phyloP scores from a whole-genome alignment of 2,797 vertebrate genomes.

The Myiotriccus ornatus region DNA sequence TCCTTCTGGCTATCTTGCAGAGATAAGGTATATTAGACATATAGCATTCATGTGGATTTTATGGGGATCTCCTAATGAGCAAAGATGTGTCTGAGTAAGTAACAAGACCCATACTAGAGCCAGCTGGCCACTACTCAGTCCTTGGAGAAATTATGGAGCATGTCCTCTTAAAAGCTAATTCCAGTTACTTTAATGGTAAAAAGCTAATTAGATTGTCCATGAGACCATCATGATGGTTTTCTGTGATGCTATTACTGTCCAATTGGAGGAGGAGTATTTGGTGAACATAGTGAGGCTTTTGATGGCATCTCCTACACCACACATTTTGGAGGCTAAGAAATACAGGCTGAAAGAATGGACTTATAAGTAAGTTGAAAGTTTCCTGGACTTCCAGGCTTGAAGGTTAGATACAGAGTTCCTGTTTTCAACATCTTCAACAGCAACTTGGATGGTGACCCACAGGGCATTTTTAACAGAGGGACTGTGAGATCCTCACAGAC shows the following conservation, averaged over 20 bases:
- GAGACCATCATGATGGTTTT: background rate
- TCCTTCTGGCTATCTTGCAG: background rate
- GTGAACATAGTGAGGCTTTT: background rate
- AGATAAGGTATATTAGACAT: background rate
- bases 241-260: background rate
- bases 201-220: background rate
- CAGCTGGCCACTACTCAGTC: background rate
- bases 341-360: background rate
- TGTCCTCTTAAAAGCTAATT: background rate
- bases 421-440: background rate
- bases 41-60: background rate
- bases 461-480: background rate
- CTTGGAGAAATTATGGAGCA: background rate
- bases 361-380: background rate
- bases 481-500: fast-evolving
- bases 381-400: background rate
- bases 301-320: background rate
- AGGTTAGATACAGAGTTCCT: background rate
- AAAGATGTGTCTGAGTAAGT: background rate
- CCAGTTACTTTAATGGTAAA: background rate
- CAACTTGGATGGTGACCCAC: too few species aligned
- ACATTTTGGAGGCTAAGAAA: background rate
- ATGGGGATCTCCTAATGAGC: background rate
- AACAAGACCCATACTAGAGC: background rate
- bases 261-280: background rate